A percentile compares a stretch with the other conserved stretches of the same genome.
Evolutionary conservation across 2,113 vertebrate genomes (phyloP).

Genomic region (Otis tarda): DNA sequence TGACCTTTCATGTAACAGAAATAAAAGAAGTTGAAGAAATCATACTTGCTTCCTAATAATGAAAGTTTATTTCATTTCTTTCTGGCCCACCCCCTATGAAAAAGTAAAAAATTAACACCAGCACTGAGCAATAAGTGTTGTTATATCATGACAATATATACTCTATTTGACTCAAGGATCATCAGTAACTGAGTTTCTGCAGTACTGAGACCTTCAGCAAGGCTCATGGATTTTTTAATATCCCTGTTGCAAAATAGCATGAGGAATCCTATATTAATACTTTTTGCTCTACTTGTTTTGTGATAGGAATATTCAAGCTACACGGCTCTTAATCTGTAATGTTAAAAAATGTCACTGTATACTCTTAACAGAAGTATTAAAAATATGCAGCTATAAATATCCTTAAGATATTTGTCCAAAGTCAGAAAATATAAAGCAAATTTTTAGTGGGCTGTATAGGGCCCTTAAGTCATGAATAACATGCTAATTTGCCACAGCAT

Average conservation of each 20-base stretch:
- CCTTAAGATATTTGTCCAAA: neutral
- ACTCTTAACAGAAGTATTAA: neutral
- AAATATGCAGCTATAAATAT: neutral
- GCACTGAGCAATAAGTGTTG: neutral
- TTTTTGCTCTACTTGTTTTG: neutral
- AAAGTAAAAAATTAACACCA: neutral
- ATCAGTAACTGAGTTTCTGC: neutral
- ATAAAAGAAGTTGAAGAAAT: neutral
- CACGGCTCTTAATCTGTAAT: neutral
- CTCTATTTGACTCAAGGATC: neutral
- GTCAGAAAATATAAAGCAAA: neutral
- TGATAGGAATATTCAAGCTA: neutral
- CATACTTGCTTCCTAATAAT: neutral
- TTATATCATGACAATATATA: neutral
- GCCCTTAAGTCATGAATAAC: neutral
- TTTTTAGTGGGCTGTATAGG: neutral
- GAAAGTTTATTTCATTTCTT: neutral
- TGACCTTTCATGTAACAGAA: neutral
- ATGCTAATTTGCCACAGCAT: neutral
- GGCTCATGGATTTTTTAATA: neutral
- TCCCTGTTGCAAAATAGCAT: neutral
- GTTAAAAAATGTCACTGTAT: neutral
- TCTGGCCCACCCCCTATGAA: neutral
- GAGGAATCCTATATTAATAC: neutral
- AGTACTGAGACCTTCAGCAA: neutral